Base-by-base conservation (phyloP, 2,797 vertebrate genomes). In the Acrocephalus scirpaceus region DNA sequence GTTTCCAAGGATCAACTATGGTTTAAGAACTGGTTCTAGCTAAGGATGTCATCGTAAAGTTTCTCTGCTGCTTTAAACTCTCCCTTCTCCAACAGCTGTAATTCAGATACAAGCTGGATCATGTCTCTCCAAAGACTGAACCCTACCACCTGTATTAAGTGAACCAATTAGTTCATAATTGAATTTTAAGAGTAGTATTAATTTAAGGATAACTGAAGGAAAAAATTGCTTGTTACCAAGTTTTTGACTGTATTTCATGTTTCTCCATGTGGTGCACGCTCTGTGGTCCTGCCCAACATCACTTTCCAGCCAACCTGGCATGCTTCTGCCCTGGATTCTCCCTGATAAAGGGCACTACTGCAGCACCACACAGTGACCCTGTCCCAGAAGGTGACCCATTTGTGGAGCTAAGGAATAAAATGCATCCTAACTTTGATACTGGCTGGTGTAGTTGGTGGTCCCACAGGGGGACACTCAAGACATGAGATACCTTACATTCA, bases 1-100 rank as follows among this genome's bases (percentile, higher is more conserved):
- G n/a, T 25, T 60, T 83, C 20, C 21, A 17, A 50, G 44, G 19
- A 79, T 61, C 32, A 73, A 0, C 22, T 51, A 2, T 40, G 23
- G 15, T 76, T 76, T 79, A 66, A 60, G 44, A 74, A 29, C 23
- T 47, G 13, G 2, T 64, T 74, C 47, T 66, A 50, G 20, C 15
- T 45, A 71, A 88, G 36, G 21, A 66, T 6, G n/a, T 58, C 7
- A 74, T 50, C 0, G 0, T 51, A 58, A 60, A 72, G 0, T 6
- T n/a, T 71, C 47, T 72, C 60, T 86, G 18, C 30, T 67, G 21
- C 40, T 64, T 91, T 32, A 58, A 45, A 53, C 27, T 77, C 45
- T 38, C 16, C 19, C 7, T 34, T 26, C 19, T 73, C 40, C 51
- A 62, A 66, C 2, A 86, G 27, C 34, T 90, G 34, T 34, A 27